Evolutionary conservation across 2,888 invertebrate species (phyloP), one percentile per base, ranked within the genome.

Genomic region (Phorcus lineatus): DNA sequence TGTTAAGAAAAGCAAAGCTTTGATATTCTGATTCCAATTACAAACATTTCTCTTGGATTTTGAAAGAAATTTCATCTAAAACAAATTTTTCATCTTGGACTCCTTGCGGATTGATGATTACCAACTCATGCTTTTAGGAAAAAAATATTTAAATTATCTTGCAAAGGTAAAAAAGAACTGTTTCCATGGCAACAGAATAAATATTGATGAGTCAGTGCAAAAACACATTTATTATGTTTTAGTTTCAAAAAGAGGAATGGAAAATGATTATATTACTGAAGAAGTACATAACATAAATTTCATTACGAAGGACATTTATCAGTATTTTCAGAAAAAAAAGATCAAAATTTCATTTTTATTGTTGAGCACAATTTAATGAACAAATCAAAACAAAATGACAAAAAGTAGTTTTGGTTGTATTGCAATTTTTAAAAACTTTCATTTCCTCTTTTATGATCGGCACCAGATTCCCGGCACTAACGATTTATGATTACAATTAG

Each of bases 111-210:
- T 17, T 70, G 70, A 19, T 70, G 70, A 70, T 70, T 70, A 70
- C 19, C 40, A 70, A 40, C 36, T 70, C 31, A 16, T 19, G 36
- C 11, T 31, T 36, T 70, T 36, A 36, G 17, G 17, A 36, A 70
- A 70, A 70, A 70, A n/a, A n/a, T 17, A 70, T 70, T 70, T 24
- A 70, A 70, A 70, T 70, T 70, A 70, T 70, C 40, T 70, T 70
- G 70, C 28, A 70, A 70, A 36, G 70, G 70, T 19, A 70, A 36
- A 70, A 70, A 28, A 70, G 24, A 40, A 19, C 6, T 19, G 36
- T 70, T 40, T 31, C 70, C 70, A 70, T 70, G 70, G 70, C 17
- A 36, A 70, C 70, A 31, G 70, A 70, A 70, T 70, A 70, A 70
- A 70, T 70, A 70, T 70, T 70, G 70, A 70, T 70, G 70, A 70